phyloP scores from a whole-genome alignment of 2,113 vertebrate species.

The Cathartes aura region DNA sequence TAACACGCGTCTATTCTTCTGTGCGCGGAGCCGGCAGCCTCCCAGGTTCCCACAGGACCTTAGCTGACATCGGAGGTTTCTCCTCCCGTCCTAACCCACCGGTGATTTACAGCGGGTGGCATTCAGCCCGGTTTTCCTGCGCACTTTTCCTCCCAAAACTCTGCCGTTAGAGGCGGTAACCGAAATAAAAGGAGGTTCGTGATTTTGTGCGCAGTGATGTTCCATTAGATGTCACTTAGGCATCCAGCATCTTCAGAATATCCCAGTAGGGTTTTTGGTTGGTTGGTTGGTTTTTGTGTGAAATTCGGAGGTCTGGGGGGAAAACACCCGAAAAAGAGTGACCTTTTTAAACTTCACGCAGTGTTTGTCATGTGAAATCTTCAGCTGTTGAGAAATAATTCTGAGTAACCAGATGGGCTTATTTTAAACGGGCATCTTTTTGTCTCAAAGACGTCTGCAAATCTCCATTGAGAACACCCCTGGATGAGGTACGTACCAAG shows the following conservation, averaged over 20 bases:
- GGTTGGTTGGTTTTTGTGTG: background rate
- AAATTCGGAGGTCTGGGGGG: background rate
- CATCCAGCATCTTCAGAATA: constrained; percentile 1
- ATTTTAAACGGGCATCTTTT: constrained; percentile 67
- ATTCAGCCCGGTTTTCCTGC: background rate
- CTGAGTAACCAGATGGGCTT: constrained; percentile 50
- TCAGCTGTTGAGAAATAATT: constrained; percentile 46
- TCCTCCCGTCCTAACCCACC: constrained; percentile 43
- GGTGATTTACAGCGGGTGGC: constrained; percentile 53
- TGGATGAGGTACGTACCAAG: constrained; percentile 75
- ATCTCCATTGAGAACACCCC: constrained; percentile 57
- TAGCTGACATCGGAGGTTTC: constrained; percentile 61
- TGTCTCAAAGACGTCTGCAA: constrained; percentile 73
- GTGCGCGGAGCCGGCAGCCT: constrained; percentile 60
- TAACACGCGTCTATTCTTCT: constrained; percentile 60
- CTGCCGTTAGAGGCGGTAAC: constrained; percentile 7
- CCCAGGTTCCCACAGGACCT: constrained; percentile 68
- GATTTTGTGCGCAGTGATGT: background rate
- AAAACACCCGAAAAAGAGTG: background rate
- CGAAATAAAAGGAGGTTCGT: constrained; percentile 39
- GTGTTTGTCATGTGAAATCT: constrained; percentile 42
- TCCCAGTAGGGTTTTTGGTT: background rate
- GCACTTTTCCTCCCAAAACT: constrained; percentile 10
- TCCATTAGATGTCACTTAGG: background rate
- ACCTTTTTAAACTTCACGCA: constrained; percentile 35